phyloP scores from a whole-genome alignment of 2,113 vertebrate species.

The Upupa epops region DNA sequence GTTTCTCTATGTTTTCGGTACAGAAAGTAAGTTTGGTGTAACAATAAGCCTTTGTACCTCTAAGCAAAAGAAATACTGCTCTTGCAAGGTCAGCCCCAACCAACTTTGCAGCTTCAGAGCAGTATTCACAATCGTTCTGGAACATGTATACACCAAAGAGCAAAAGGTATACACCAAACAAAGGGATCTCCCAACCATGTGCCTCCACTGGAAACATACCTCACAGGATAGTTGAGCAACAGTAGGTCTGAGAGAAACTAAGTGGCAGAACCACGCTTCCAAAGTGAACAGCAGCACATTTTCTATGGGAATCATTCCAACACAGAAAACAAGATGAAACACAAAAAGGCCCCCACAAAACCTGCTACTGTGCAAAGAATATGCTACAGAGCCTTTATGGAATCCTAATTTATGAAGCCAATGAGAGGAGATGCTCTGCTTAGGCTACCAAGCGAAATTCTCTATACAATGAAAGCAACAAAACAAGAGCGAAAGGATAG shows the following conservation, averaged over 20 bases:
- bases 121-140: neutral
- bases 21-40: neutral
- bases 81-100: neutral
- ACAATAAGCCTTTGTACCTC: neutral
- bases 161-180: no score
- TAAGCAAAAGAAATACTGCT: neutral
- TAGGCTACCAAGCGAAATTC: neutral
- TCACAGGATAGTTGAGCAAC: accelerated
- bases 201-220: neutral
- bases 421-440: neutral
- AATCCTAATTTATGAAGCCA: neutral
- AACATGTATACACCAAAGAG: accelerated
- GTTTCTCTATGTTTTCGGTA: neutral
- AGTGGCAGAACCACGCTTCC: neutral
- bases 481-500: neutral
- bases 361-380: neutral
- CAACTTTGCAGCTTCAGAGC: neutral
- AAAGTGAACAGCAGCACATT: neutral
- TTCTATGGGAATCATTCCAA: neutral
- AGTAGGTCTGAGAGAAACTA: accelerated
- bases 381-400: neutral
- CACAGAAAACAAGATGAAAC: neutral
- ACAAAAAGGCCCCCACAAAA: neutral
- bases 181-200: accelerated
- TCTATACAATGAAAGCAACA: neutral